Evolutionary conservation across 2,113 vertebrate species (phyloP).

Genomic region (Aspidoscelis tigris): DNA sequence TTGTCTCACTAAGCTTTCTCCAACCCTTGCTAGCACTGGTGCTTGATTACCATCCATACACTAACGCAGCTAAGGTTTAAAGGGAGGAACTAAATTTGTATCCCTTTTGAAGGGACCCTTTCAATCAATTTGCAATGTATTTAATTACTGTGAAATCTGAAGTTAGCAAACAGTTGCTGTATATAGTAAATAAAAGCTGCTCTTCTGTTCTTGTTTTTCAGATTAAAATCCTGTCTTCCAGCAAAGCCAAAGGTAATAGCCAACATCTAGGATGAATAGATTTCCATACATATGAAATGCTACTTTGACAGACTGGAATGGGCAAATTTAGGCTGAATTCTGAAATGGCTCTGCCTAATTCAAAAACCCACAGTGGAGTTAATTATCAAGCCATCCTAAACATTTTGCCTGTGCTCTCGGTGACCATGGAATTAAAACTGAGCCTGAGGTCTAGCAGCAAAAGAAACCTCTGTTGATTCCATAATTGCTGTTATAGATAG

Average conservation of each 20-base stretch:
- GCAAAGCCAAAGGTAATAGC: slow-evolving; percentile 61
- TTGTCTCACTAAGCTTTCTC: not conserved
- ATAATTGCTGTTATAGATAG: slow-evolving; percentile 5
- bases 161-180: not conserved
- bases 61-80: no score
- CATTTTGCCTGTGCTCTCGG: not conserved
- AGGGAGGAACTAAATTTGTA: no score
- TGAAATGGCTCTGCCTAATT: not conserved
- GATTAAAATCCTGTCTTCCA: slow-evolving; percentile 69
- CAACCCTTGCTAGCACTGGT: no score
- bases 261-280: not conserved
- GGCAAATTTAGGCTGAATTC: not conserved
- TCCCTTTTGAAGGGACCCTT: not conserved
- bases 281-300: not conserved
- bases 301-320: not conserved
- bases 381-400: slow-evolving; percentile 12
- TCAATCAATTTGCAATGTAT: not conserved
- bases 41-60: no score
- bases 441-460: not conserved
- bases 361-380: slow-evolving; percentile 6
- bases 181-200: not conserved
- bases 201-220: slow-evolving; percentile 56
- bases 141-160: not conserved
- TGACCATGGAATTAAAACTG: not conserved
- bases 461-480: not conserved